Conservation (phyloP, 2,797 vertebrate species). For the Benthosema pterotum region DNA sequence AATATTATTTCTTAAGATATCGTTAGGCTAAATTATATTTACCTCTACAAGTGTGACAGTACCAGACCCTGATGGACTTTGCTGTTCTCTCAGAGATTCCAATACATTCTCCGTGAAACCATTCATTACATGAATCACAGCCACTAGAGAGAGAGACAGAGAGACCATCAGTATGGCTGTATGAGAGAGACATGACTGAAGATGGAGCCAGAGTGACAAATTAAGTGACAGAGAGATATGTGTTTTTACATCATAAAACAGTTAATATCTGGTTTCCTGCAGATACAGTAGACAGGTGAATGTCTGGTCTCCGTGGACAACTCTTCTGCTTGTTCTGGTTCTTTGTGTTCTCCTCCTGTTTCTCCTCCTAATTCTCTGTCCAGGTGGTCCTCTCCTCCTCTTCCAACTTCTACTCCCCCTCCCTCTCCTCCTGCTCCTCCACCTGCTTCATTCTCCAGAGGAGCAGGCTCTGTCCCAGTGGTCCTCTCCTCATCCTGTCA, state of each 20-base stretch:
- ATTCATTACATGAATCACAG: constrained; percentile 91
- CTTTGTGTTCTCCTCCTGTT: constrained; percentile 49
- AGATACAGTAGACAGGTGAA: constrained; percentile 86
- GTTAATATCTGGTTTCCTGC: constrained; percentile 90
- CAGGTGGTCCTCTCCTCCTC: neutral
- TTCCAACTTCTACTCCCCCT: constrained; percentile 40
- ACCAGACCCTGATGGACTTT: constrained; percentile 91
- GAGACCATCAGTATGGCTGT: neutral
- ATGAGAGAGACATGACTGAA: neutral
- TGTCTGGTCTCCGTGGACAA: constrained; percentile 27
- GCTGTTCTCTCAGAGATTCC: constrained; percentile 90
- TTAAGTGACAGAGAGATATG: neutral
- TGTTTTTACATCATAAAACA: constrained; percentile 91
- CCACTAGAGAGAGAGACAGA: constrained; percentile 73
- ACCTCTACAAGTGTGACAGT: constrained; percentile 88
- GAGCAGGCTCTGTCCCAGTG: constrained; percentile 19
- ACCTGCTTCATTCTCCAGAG: neutral
- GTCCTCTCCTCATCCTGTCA: constrained; percentile 52
- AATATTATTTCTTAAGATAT: too few species aligned
- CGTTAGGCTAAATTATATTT: constrained; percentile 22
- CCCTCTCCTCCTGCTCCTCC: constrained; percentile 31
- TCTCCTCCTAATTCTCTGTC: neutral
- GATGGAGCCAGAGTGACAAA: neutral
- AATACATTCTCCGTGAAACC: constrained; percentile 91
- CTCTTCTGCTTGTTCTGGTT: constrained; percentile 56